Conservation (phyloP, 2,888 invertebrate genomes). For the Formica aserva region DNA sequence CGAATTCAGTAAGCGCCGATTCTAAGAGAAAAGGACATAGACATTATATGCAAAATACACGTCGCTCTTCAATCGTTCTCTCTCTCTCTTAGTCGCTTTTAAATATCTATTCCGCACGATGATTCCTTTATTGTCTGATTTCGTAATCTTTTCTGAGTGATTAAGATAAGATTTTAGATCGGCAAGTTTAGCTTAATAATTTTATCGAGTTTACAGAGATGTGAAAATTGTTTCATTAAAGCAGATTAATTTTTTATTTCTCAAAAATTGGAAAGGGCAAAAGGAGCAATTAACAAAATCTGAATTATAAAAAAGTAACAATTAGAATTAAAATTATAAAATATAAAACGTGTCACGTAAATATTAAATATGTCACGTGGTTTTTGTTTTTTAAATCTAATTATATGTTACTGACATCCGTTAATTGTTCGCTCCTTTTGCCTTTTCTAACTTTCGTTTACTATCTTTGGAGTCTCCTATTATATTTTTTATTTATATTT, state of each 20-base stretch:
- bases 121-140: background rate
- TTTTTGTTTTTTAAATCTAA: too few relatives aligned
- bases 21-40: slow-evolving; percentile 60
- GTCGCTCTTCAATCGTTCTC: slow-evolving; percentile 42
- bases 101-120: background rate
- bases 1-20: slow-evolving; percentile 66
- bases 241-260: background rate
- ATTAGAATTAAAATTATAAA: too few relatives aligned
- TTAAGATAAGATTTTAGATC: background rate
- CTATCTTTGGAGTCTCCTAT: too few relatives aligned
- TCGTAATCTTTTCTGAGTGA: background rate
- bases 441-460: too few relatives aligned
- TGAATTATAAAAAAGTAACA: too few relatives aligned
- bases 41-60: slow-evolving; percentile 62
- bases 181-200: background rate
- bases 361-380: too few relatives aligned
- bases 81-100: slow-evolving; percentile 57
- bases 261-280: too few relatives aligned
- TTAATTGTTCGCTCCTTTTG: too few relatives aligned
- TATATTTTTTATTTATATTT: background rate
- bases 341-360: too few relatives aligned
- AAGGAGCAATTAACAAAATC: too few relatives aligned
- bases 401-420: too few relatives aligned
- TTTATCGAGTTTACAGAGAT: background rate
- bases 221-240: background rate